Evolutionary conservation across 2,888 invertebrate species (phyloP), one percentile per base, ranked within the genome.

Genomic region (Tromatobia lineatoria): DNA sequence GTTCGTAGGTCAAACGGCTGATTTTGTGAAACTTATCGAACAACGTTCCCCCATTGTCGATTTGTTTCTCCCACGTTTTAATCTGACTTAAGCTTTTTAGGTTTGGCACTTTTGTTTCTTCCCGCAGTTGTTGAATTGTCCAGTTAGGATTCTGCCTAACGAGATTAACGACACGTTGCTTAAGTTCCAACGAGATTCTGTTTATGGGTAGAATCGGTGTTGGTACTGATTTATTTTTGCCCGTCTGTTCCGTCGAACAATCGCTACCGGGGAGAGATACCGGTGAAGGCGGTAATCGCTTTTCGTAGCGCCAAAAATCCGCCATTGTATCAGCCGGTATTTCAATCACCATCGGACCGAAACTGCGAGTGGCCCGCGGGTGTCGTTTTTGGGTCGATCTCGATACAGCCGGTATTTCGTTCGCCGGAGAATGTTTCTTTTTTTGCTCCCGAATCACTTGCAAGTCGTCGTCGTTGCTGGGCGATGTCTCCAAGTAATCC

Each of bases 1-100:
- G 71, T 47, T 69, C 45, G 42, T 81, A 86, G 1, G 85, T 85
- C 3, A 47, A 15, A 2, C 20, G 13, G 45, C 74, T 80, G 20
- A 86, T 85, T 10, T 25, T 42, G n/a, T 57, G 20, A 29, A 50
- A 75, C 45, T 86, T 86, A 52, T 85, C 86, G 4, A 20, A 20
- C 0, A 29, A 20, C 0, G 85, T 78, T 20, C 86, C 83, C 18
- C 85, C 85, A 2, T 29, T 67, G 3, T 23, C 52, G 3, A 86
- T 47, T 1, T 83, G 85, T 23, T 52, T 59, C 34, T 61, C 69
- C 86, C 86, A 86, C 20, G 59, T 20, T 23, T 20, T 47, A 2
- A 86, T 18, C 54, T 85, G 82, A 15, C 20, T 38, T 11, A 47
- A 38, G n/a, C 34, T 45, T 2, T 7, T 34, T 2, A 86, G 42